phyloP scores from a whole-genome alignment of 2,113 vertebrate species.

The Pedionomus torquatus region DNA sequence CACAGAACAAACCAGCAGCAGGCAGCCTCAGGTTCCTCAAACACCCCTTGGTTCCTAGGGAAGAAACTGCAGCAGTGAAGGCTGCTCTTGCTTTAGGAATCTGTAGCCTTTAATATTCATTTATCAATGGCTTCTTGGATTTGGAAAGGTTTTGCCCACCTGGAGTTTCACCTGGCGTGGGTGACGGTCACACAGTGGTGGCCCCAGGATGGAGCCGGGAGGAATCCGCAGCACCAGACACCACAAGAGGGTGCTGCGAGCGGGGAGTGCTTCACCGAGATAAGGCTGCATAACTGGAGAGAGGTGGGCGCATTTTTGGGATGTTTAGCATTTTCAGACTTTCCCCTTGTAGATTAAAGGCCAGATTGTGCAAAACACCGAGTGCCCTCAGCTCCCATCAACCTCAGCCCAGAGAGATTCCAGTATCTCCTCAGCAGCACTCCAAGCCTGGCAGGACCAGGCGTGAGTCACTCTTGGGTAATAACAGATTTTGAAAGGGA shows the following conservation, averaged over 20 bases:
- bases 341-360: constrained; percentile 29
- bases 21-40: not conserved
- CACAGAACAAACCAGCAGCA: not conserved
- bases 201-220: not conserved
- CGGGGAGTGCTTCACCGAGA: not conserved
- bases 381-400: not conserved
- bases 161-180: accelerated
- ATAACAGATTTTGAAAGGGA: not conserved
- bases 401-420: not conserved
- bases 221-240: accelerated
- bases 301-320: constrained; percentile 43
- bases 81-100: not conserved
- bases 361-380: not conserved
- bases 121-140: not conserved
- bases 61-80: not conserved
- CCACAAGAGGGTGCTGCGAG: constrained; percentile 24
- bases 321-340: constrained; percentile 54
- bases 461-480: not conserved
- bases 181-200: accelerated
- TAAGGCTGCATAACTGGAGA: not conserved
- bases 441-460: not conserved
- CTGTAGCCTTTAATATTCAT: not conserved
- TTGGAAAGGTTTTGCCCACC: not conserved
- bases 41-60: not conserved
- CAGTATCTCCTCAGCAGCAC: not conserved